Base-by-base conservation (phyloP, 1,140 invertebrate species). In the Caenorhabditis latens region DNA sequence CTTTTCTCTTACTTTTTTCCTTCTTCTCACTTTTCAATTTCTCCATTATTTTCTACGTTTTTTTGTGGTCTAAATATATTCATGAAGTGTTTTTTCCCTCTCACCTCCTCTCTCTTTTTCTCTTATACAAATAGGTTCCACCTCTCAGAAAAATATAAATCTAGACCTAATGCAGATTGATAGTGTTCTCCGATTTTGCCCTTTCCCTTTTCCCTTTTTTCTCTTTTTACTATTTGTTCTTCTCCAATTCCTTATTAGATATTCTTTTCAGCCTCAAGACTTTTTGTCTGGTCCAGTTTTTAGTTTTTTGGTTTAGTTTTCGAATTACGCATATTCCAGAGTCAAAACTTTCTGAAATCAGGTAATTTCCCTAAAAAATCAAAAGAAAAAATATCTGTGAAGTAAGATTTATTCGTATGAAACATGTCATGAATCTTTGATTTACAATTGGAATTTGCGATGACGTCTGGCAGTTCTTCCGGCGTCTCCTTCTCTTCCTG, bases 401-500 rank as follows among this genome's bases (percentile, higher is more conserved):
- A 79, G 71, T 50, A 13, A 11, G n/a, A 4, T 79, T 79, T 79
- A 79, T 79, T 79, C 53, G 5, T 79, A 19, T 42, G 21, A 79
- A 79, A 79, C 13, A 53, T 50, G 65, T 71, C 65, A 79, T 50
- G 46, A 48, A 79, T 79, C 19, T 13, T 8, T 53, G 50, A 53
- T 79, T 50, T 79, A 79, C 46, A 79, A 48, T 24, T 79, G 71
- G 71, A 79, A 79, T 79, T 79, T 79, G 43, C 71, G 71, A 67
- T 85, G 84, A 84, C 83, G 61, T 82, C 87, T 84, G 83, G 48
- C 42, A 16, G 43, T 21, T 67, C 83, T 75, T 65, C 65, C 86
- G 24, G 58, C 86, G n/a, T 82, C 86, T 43, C 83, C 87, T 46
- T 83, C 87, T 57, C 88, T 63, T 46, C 65, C 63, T 21, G 88